Base-by-base conservation (phyloP, 1,140 invertebrate species). In the Formica selysi region DNA sequence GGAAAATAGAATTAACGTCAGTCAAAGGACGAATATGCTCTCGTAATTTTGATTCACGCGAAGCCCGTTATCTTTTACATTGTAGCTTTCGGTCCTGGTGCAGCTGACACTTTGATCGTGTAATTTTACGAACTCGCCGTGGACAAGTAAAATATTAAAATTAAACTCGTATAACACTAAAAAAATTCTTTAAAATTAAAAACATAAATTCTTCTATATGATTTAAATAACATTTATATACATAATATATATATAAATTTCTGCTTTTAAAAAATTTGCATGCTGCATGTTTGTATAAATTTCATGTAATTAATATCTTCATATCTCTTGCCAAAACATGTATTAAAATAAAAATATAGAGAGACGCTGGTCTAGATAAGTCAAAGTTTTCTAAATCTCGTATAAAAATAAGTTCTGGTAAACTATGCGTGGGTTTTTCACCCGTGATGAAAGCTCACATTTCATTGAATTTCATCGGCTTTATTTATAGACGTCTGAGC, bases 1-100 rank as follows among this genome's bases (percentile, higher is more conserved):
- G 26, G 67, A 74, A 88, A 89, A 87, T 86, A 71, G 81, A 88
- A 89, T 88, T 87, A 89, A 89, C 81, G 86, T 89, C 86, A 59
- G 74, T 88, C 86, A 88, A 89, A 88, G 74, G 54, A 85, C 87
- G 67, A 62, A 78, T 76, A 79, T 79, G 86, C 87, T 83, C 67
- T 78, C 71, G 71, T 74, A 87, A 88, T 88, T 87, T 76, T 85
- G 87, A 88, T 87, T 81, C 86, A 87, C 86, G 76, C 78, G 57
- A 87, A 68, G 51, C 54, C 61, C 48, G 59, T 76, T 76, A 87
- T 87, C 86, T 74, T 84, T 71, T 83, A 83, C 79, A 83, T 74
- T 83, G 78, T 65, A 80, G 65, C 32, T 83, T 74, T 73, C 38
- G 67, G 79, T 44, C 38, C 79, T 61, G 68, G 57, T 57, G 44